Evolutionary conservation across 2,797 vertebrate species (phyloP).

Genomic region (Mastacembelus armatus): DNA sequence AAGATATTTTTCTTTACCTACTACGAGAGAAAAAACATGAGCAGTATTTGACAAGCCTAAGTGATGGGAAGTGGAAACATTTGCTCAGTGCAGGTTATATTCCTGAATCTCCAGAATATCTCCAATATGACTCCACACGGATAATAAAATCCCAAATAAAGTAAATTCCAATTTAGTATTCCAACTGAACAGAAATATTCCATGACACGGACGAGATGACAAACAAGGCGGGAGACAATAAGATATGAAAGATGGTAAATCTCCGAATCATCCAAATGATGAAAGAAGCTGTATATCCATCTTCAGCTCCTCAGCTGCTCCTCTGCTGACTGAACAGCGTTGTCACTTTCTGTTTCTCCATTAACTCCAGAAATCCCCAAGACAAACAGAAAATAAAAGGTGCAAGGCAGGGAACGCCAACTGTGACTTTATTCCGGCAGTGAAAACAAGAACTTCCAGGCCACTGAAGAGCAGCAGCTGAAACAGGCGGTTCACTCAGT

Average conservation of each 20-base stretch:
- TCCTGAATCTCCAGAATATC: background rate
- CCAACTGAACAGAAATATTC: conserved; percentile 4
- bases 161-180: background rate
- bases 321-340: background rate
- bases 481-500: background rate
- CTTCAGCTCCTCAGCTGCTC: background rate
- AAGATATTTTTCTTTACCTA: background rate
- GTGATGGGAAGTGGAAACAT: background rate
- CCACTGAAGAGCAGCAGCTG: background rate
- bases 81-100: background rate
- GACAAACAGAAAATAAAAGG: background rate
- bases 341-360: background rate
- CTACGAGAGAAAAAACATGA: background rate
- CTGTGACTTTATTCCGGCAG: background rate
- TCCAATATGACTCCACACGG: background rate
- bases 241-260: background rate
- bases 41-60: conserved; percentile 26
- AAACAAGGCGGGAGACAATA: background rate
- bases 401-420: conserved; percentile 2
- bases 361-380: no score
- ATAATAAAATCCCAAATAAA: background rate
- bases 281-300: background rate
- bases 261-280: background rate
- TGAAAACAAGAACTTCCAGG: background rate
- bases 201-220: background rate